Evolutionary conservation across 2,113 vertebrate genomes (phyloP).

Genomic region (Calidris pygmaea): DNA sequence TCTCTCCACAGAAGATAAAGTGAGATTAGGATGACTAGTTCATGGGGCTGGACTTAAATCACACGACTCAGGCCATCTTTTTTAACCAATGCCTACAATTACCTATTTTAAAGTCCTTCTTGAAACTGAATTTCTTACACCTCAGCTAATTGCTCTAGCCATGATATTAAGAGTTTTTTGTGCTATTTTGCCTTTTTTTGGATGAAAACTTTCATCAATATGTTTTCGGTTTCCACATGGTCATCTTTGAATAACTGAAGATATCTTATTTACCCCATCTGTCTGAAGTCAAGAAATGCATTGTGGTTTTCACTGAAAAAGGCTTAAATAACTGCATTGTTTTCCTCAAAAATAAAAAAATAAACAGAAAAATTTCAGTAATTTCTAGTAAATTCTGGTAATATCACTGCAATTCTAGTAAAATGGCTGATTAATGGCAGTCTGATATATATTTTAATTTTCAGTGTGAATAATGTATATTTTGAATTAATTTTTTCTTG

Average conservation of each 20-base stretch:
- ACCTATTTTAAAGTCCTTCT: background rate
- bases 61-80: background rate
- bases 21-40: background rate
- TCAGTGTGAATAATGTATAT: background rate
- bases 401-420: background rate
- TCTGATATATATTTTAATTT: background rate
- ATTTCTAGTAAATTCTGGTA: background rate
- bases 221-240: slow-evolving; percentile 21
- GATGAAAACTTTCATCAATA: background rate
- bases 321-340: background rate
- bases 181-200: background rate
- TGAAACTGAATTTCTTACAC: background rate
- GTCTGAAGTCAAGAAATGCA: background rate
- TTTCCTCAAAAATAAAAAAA: background rate
- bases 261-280: background rate
- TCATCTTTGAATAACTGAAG: background rate
- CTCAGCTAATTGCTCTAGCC: background rate
- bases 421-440: background rate
- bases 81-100: background rate
- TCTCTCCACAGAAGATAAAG: background rate
- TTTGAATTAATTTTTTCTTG: background rate
- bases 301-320: background rate
- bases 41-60: background rate
- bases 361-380: background rate
- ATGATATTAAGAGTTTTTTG: background rate